These are phyloP conservation scores for Drosophila incognita DNA, from an alignment of 2,888 invertebrate species.

Conservation along the genomic window DNA sequence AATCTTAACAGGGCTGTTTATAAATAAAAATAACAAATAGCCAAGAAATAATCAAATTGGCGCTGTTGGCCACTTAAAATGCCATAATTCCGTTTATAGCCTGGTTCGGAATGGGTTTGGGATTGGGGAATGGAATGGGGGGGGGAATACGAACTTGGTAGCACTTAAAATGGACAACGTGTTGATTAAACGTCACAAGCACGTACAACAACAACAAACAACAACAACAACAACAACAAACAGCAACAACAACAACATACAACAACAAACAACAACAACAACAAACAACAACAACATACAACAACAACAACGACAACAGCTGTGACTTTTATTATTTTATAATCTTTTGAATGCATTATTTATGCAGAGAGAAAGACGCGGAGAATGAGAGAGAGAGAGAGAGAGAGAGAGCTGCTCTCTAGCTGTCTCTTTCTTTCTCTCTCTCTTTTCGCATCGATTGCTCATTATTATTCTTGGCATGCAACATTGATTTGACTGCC, in stretches of 20 bases:
- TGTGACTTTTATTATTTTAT: constrained; percentile 77
- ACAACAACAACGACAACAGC: constrained; percentile 34
- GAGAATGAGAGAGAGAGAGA: constrained; percentile 2
- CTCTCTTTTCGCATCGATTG: constrained; percentile 29
- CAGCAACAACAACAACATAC: constrained; percentile 44
- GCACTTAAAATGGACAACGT: constrained; percentile 65
- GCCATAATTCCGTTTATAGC: constrained; percentile 75
- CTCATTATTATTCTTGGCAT: constrained; percentile 76
- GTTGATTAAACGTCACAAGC: constrained; percentile 76
- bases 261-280: constrained; percentile 32
- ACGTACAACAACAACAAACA: constrained; percentile 62
- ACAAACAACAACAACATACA: constrained; percentile 12
- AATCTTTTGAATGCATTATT: constrained; percentile 61
- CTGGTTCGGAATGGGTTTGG: constrained; percentile 13
- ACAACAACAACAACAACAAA: constrained; percentile 34
- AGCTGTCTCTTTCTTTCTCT: background rate
- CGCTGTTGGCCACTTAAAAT: constrained; percentile 74
- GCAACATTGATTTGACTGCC: constrained; percentile 47
- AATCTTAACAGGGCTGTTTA: constrained; percentile 17
- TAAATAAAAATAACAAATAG: constrained; percentile 26
- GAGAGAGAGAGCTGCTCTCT: constrained; percentile 8
- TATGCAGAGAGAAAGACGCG: constrained; percentile 26
- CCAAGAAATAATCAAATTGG: constrained; percentile 54
- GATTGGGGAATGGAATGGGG: background rate
- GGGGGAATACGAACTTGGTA: constrained; percentile 7